These are phyloP conservation scores for Coregonus ussuriensis DNA, from an alignment of 2,797 vertebrate species.

Conservation along the genomic window DNA sequence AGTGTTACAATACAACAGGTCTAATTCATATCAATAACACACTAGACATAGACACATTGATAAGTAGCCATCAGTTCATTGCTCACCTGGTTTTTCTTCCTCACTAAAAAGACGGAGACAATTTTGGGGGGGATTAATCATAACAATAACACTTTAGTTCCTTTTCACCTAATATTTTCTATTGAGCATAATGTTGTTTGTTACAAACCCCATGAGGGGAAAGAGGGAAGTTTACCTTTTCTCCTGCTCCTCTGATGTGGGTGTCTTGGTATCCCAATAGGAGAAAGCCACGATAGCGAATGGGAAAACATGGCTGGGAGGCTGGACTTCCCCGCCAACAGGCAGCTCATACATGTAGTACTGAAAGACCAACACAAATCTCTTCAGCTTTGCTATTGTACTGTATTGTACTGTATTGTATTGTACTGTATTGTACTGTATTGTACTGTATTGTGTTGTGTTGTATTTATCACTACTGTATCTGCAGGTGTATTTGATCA, in stretches of 20 bases:
- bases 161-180: background rate
- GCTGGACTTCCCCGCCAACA: constrained; percentile 48
- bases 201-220: background rate
- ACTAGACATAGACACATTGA: background rate
- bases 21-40: background rate
- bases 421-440: too few relatives aligned
- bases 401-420: too few relatives aligned
- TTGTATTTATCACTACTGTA: too few relatives aligned
- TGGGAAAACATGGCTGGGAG: constrained; percentile 71
- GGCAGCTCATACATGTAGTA: constrained; percentile 77
- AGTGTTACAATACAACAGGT: background rate
- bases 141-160: background rate
- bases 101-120: constrained; percentile 54
- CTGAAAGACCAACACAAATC: constrained; percentile 59
- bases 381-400: too few relatives aligned
- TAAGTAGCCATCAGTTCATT: constrained; percentile 11
- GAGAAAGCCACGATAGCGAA: constrained; percentile 76
- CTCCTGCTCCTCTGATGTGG: constrained; percentile 35
- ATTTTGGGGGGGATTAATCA: constrained; percentile 1
- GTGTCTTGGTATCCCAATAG: constrained; percentile 65
- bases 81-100: constrained; percentile 65
- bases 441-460: too few relatives aligned
- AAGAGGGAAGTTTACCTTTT: constrained; percentile 62
- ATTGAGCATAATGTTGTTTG: background rate
- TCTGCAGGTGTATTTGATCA: too few relatives aligned